Base-by-base conservation (phyloP, 2,113 vertebrate genomes). In the Epinephelus moara region DNA sequence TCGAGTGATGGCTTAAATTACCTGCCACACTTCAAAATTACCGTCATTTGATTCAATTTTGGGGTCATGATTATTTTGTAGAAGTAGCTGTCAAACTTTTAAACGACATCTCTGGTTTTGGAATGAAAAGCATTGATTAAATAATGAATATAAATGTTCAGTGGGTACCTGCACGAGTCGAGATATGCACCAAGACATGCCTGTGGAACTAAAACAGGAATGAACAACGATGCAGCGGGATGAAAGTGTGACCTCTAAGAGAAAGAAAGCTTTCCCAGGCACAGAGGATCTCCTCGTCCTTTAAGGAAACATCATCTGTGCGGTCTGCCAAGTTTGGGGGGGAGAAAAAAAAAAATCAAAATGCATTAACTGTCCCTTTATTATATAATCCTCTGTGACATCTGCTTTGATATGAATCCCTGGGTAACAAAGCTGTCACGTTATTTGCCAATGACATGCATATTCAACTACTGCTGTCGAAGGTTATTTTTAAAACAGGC, bases 331-430 rank as follows among this genome's bases (percentile, higher is more conserved):
- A 73, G 64, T 71, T 55, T 66, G 21, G 40, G 37, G 14, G 17
- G 49, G 45, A 30, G 30, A 45, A 10, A 64, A 74, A 47, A 74
- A 6, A 69, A 67, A 27, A 81, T 81, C 33, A 25, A 66, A 60
- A 40, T 18, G n/a, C 23, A 25, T 52, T 52, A 77, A 50, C 18
- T 47, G 52, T 57, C 37, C 25, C 13, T 15, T 30, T 7, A 30
- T 77, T 59, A 47, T 21, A 60, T 78, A 60, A 78, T 53, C 45
- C 53, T 72, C 49, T 49, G 2, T 71, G 59, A 27, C 81, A 79
- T 47, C 50, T 75, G 45, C 61, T 62, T 55, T 62, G 56, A 61
- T 56, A 78, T 59, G 30, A 78, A 50, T 82, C 72, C 67, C 59
- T 37, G 37, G 50, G 50, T 66, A 23, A 71, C 50, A 83, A 57